These are phyloP conservation scores for Champsocephalus gunnari DNA, from an alignment of 2,797 vertebrate genomes.

Conservation along the genomic window DNA sequence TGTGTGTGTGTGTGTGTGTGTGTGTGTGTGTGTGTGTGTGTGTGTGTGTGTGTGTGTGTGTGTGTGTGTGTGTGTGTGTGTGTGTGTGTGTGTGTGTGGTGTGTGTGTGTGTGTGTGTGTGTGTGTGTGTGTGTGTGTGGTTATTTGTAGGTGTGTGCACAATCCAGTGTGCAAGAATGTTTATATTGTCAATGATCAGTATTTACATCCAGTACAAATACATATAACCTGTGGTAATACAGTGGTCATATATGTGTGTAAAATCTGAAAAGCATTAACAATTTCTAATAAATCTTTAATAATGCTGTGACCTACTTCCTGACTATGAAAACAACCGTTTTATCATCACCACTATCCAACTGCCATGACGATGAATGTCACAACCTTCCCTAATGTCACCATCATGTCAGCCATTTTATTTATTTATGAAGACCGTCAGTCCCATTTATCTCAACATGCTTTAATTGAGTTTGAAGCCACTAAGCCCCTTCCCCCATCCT, in stretches of 20 bases:
- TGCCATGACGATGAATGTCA: conserved; percentile 68
- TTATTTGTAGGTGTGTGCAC: conserved; percentile 1
- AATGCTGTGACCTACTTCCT: conserved; percentile 79
- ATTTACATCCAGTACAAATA: neutral
- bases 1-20: conserved; percentile 9
- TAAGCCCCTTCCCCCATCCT: conserved; percentile 48
- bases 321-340: conserved; percentile 72
- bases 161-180: neutral
- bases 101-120: neutral
- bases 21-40: conserved; percentile 8
- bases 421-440: conserved; percentile 78
- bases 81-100: conserved; percentile 9
- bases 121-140: neutral
- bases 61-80: neutral
- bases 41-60: conserved; percentile 15
- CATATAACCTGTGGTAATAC: conserved; percentile 13
- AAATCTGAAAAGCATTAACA: conserved; percentile 11
- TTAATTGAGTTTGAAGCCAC: conserved; percentile 73
- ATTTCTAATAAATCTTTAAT: conserved; percentile 67
- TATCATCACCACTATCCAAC: conserved; percentile 52
- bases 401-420: conserved; percentile 78
- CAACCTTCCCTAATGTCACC: conserved; percentile 74
- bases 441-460: conserved; percentile 71
- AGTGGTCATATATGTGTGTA: conserved; percentile 9
- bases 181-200: neutral